Evolutionary conservation across 2,797 vertebrate genomes (phyloP).

Genomic region (Lepus townsendii): DNA sequence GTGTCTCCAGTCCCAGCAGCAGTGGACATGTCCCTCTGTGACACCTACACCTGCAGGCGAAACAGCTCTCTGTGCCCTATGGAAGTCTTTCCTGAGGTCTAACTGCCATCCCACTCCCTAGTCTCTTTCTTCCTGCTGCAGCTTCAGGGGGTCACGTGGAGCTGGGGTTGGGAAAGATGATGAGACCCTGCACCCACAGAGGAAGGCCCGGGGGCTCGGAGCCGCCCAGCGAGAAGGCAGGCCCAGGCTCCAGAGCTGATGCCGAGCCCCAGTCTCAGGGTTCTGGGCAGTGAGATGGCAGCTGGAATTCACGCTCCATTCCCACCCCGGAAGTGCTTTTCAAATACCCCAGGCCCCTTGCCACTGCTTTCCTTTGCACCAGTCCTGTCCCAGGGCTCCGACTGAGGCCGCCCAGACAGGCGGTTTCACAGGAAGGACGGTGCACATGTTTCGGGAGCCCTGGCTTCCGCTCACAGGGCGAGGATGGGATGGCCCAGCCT

Average conservation of each 20-base stretch:
- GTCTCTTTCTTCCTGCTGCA: neutral
- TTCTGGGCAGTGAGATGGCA: conserved; percentile 22
- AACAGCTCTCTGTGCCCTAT: neutral
- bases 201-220: neutral
- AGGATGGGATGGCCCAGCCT: neutral
- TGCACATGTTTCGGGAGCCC: neutral
- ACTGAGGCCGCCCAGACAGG: neutral
- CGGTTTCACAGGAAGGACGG: neutral
- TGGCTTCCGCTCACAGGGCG: neutral
- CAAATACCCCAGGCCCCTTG: conserved; percentile 27
- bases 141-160: neutral
- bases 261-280: conserved; percentile 60
- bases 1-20: neutral
- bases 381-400: conserved; percentile 2
- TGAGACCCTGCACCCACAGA: neutral
- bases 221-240: neutral
- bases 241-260: neutral
- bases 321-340: conserved; percentile 40
- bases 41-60: neutral
- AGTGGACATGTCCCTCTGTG: neutral
- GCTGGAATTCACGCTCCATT: conserved; percentile 42
- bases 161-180: neutral
- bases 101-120: neutral
- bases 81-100: conserved; percentile 25
- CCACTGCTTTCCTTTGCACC: conserved; percentile 26